Evolutionary conservation across 2,113 vertebrate species (phyloP).

Genomic region (Toxotes chatareus): DNA sequence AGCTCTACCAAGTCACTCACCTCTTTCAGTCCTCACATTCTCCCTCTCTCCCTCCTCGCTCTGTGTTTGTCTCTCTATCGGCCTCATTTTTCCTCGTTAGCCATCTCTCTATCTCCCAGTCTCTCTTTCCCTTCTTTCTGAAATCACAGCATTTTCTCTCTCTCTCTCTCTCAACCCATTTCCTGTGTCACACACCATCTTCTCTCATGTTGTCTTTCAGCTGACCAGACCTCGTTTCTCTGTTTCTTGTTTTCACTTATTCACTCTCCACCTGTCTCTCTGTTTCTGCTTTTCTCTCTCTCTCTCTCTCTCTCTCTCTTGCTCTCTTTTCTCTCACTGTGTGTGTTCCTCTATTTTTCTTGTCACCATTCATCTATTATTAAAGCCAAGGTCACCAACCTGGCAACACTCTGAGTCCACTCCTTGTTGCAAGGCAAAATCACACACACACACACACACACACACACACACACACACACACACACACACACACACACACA

Average conservation of each 20-base stretch:
- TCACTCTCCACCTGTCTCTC: background rate
- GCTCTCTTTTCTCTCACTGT: background rate
- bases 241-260: background rate
- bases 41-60: constrained; percentile 28
- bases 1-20: constrained; percentile 74
- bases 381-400: constrained; percentile 73
- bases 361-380: constrained; percentile 74
- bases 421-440: constrained; percentile 40
- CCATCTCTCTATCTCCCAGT: constrained; percentile 34
- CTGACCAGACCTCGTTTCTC: constrained; percentile 13
- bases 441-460: constrained; percentile 12
- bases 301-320: background rate
- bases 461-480: constrained; percentile 17
- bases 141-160: constrained; percentile 55
- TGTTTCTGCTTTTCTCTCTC: constrained; percentile 7
- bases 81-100: constrained; percentile 74
- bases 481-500: constrained; percentile 16
- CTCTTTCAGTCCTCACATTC: constrained; percentile 60
- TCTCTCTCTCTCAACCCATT: background rate
- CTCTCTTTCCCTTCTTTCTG: constrained; percentile 28
- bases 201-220: constrained; percentile 36
- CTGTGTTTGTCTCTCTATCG: constrained; percentile 7
- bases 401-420: constrained; percentile 58
- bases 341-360: constrained; percentile 30
- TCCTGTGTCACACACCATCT: constrained; percentile 21